Base-by-base conservation (phyloP, 2,888 invertebrate species). In the Ophion ellenae region DNA sequence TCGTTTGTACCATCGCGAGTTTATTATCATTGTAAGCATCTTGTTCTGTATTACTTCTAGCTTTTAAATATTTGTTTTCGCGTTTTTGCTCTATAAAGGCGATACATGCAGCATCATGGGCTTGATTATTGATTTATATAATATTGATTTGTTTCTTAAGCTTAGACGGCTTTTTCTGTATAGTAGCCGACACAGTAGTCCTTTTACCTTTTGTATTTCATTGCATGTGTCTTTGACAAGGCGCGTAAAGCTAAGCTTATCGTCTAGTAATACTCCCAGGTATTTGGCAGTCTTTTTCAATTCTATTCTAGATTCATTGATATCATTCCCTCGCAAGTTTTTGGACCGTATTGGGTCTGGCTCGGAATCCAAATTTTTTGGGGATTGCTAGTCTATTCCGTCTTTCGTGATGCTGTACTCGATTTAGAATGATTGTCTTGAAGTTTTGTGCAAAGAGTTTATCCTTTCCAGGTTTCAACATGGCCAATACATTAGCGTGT, bases 181-280 rank as follows among this genome's bases (percentile, higher is more conserved):
- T 5, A 85, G 11, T 10, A 82, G 9, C 9, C 32, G 40, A 36
- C 82, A 59, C 4, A 85, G 63, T 9, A 67, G 36, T 0, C 24
- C 32, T 59, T 67, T 75, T 0, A 73, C 2, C 5, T 57, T 57
- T 10, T 77, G 45, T 0, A 63, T 28, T 81, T 81, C 84, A 1
- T 61, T 28, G 0, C 61, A 40, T 5, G 75, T 70, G 10, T 80
- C 10, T 7, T 74, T 77, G 1, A 87, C 86, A 47, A 90, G 89
- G 57, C 75, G 36, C 32, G 40, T 82, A 47, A 81, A 90, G 24
- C 71, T 88, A 14, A 90, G 77, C 61, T 83, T 87, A 4, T 53
- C 5, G 69, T 90, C 90, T 14, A 91, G 77, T 9, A 71, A 47
- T 0, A 90, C 87, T 2, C 89, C 90, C 1, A 91, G 86, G 36